Evolutionary conservation across 1,140 invertebrate genomes (phyloP).

Genomic region (Drosophila yakuba): DNA sequence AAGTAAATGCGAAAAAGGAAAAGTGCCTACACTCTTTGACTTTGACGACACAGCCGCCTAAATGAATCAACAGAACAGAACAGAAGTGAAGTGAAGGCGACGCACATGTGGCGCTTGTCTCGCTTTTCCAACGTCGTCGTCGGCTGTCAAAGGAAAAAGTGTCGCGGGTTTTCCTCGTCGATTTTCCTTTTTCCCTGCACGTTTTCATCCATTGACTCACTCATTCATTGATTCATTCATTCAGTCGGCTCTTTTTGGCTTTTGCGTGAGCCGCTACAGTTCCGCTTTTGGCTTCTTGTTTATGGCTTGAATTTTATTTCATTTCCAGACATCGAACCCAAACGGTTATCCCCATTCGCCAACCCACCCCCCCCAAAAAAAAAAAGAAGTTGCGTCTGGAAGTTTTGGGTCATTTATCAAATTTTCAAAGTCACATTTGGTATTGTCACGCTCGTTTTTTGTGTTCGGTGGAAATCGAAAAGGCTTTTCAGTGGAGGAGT

Average conservation of each 20-base stretch:
- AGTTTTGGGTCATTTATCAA: constrained; percentile 80
- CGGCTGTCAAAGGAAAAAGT: constrained; percentile 65
- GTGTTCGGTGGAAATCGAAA: constrained; percentile 58
- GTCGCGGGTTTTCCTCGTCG: constrained; percentile 57
- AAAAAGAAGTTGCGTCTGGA: constrained; percentile 23
- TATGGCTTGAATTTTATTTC: constrained; percentile 64
- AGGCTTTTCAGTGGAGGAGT: constrained; percentile 43
- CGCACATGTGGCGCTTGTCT: constrained; percentile 70
- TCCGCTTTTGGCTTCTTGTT: constrained; percentile 63
- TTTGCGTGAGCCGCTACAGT: constrained; percentile 60
- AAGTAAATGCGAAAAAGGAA: constrained; percentile 9
- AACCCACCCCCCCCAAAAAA: too few relatives aligned
- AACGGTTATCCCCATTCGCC: constrained; percentile 10
- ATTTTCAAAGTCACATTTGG: constrained; percentile 83
- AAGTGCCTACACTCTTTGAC: constrained; percentile 48
- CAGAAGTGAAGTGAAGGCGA: constrained; percentile 12
- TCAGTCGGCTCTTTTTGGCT: constrained; percentile 39
- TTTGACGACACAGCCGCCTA: constrained; percentile 53
- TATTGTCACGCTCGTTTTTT: constrained; percentile 75
- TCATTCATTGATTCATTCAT: constrained; percentile 50
- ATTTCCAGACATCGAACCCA: constrained; percentile 59
- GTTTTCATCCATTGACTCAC: constrained; percentile 49
- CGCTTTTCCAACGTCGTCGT: constrained; percentile 38
- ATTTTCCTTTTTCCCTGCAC: constrained; percentile 56
- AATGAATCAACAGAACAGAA: constrained; percentile 51